Conservation (phyloP, 2,888 invertebrate genomes). For the Coecobrya sp. region DNA sequence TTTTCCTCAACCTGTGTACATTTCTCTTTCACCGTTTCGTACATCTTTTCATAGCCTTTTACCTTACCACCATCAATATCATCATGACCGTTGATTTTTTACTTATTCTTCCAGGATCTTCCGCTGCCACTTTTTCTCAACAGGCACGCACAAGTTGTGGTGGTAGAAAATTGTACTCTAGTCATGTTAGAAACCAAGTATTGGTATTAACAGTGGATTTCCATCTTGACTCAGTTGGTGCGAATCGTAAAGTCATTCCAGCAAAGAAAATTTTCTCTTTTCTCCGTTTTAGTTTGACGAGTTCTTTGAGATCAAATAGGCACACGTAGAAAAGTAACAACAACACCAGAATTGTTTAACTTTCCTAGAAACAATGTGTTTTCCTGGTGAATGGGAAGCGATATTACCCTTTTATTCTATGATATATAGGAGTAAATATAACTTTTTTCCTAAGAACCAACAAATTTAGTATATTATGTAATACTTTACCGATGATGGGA, state of each 20-base stretch:
- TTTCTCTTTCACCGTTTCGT: conserved; percentile 22
- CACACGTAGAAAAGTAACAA: conserved; percentile 53
- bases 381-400: neutral
- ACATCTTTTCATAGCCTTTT: neutral
- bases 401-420: neutral
- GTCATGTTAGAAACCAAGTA: conserved; percentile 46
- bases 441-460: neutral
- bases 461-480: neutral
- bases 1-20: neutral
- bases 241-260: conserved; percentile 38
- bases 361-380: conserved; percentile 32
- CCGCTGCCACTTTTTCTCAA: neutral
- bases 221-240: conserved; percentile 23
- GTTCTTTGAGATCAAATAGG: conserved; percentile 11
- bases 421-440: neutral
- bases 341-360: conserved; percentile 28
- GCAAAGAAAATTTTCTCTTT: neutral
- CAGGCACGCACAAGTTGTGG: conserved; percentile 41
- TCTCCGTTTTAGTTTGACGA: neutral
- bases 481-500: neutral
- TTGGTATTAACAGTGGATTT: conserved; percentile 60
- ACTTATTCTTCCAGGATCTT: neutral
- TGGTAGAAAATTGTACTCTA: conserved; percentile 44
- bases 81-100: conserved; percentile 50
- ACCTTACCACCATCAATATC: conserved; percentile 43